Evolutionary conservation across 2,113 vertebrate genomes (phyloP).

Genomic region (Nibea albiflora): DNA sequence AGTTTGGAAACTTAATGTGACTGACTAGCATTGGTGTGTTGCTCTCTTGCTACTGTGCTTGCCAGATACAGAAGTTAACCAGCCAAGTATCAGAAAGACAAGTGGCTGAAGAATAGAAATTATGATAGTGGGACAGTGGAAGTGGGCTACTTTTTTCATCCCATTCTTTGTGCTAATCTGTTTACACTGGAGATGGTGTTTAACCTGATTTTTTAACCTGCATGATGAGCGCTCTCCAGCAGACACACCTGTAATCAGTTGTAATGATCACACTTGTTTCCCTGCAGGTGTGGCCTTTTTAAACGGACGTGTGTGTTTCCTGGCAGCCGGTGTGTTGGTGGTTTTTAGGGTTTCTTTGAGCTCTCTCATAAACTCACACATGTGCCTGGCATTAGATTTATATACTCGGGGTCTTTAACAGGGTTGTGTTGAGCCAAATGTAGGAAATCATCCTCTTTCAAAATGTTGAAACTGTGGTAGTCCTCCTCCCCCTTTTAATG

Average conservation of each 20-base stretch:
- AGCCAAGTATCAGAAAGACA: neutral
- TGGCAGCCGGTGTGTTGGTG: constrained; percentile 5
- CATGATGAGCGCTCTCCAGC: neutral
- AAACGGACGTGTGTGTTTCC: constrained; percentile 17
- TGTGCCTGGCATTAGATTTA: constrained; percentile 2
- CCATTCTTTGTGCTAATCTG: neutral
- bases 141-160: neutral
- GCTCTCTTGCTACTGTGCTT: neutral
- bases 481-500: neutral
- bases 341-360: neutral
- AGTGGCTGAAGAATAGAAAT: too few species aligned
- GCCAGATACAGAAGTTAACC: neutral
- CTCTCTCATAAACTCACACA: constrained; percentile 1
- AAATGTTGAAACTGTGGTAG: constrained; percentile 1
- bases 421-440: neutral
- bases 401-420: neutral
- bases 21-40: neutral
- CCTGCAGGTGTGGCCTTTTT: constrained; percentile 36
- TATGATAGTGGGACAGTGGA: too few species aligned
- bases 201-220: neutral
- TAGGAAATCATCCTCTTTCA: neutral
- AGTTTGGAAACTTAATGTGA: too few species aligned
- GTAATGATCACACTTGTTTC: neutral
- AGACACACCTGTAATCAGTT: constrained; percentile 33
- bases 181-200: neutral